phyloP scores from a whole-genome alignment of 2,797 vertebrate species.

The Phataginus tricuspis region DNA sequence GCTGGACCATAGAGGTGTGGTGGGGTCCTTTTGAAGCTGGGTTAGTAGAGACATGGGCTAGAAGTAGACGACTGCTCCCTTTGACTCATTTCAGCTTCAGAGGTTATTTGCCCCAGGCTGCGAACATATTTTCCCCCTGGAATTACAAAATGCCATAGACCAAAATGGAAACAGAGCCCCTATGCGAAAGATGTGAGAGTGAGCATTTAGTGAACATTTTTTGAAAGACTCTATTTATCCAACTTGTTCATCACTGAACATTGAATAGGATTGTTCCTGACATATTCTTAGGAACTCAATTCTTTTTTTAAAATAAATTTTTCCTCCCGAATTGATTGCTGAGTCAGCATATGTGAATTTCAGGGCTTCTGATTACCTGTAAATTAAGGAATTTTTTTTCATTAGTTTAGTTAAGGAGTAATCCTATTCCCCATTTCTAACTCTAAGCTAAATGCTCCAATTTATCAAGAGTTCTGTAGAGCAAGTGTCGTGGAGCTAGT shows the following conservation, averaged over 20 bases:
- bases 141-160: neutral
- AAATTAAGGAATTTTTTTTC: conserved; percentile 3
- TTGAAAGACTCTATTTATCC: neutral
- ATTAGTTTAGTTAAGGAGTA: neutral
- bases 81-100: too few species aligned
- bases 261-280: neutral
- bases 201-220: neutral
- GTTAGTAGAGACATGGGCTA: too few species aligned
- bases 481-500: neutral
- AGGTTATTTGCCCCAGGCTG: too few species aligned
- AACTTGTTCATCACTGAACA: neutral
- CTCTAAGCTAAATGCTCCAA: neutral
- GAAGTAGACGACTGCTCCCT: too few species aligned
- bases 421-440: neutral
- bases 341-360: neutral
- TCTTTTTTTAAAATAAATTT: neutral
- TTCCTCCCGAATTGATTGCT: neutral
- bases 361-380: neutral
- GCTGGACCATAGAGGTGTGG: too few species aligned
- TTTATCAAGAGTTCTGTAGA: neutral
- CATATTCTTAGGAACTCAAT: neutral
- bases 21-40: too few species aligned
- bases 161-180: neutral
- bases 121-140: too few species aligned
- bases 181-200: neutral